Evolutionary conservation across 2,888 invertebrate genomes (phyloP), one percentile per base, ranked within the genome.

Genomic region (Spodoptera picta): DNA sequence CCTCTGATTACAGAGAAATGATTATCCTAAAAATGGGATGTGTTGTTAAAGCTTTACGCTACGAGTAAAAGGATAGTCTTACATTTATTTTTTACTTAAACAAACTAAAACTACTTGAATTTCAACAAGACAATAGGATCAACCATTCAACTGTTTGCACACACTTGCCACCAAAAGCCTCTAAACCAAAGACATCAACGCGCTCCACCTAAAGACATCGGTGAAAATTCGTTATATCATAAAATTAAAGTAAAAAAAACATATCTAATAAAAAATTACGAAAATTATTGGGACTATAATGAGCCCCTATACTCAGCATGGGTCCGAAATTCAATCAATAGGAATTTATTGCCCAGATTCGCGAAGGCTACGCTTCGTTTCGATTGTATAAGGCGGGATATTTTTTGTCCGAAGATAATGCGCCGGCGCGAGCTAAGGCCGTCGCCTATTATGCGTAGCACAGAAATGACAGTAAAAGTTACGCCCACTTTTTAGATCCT

Each of bases 301-400:
- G 91, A 92, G 90, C 94, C 95, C 95, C 89, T 92, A 94, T 95
- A 84, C 92, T 44, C 93, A 92, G 94, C 94, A 90, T 91, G 94
- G 89, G 92, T 92, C 93, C 93, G 83, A 92, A 92, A 92, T 92
- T 92, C 92, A 90, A 94, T 94, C 93, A 93, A 93, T 88, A 90
- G 87, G 86, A 93, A 93, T 94, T 93, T 94, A 94, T 94, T 94
- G 90, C 89, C 91, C 88, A 90, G 87, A 93, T 94, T 94, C 88
- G 94, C 93, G 87, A 90, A 91, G 92, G 92, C 85, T 87, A 89
- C 90, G 90, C 88, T 90, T 90, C 89, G 85, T 90, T 91, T 86
- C 86, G 84, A 92, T 90, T 90, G 89, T 91, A 47, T 80, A 82
- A 85, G 87, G 87, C 87, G 86, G 83, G 73, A 61, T 68, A 44